Evolutionary conservation across 2,113 vertebrate species (phyloP).

Genomic region (Cyprinodon variegatus): DNA sequence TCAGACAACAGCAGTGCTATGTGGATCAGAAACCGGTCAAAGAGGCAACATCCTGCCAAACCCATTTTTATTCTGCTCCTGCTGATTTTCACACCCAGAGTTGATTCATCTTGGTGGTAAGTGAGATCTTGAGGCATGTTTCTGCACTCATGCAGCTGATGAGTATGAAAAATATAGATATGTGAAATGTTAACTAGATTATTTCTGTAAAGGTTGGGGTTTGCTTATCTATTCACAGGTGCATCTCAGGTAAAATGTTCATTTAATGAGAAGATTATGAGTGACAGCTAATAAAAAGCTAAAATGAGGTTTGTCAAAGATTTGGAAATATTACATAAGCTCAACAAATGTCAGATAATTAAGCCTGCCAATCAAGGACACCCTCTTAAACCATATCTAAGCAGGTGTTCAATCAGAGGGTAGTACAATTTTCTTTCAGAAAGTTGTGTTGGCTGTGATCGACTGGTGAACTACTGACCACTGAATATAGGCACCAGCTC

Average conservation of each 20-base stretch:
- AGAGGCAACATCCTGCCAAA: slow-evolving; percentile 62
- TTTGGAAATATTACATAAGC: background rate
- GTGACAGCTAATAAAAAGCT: background rate
- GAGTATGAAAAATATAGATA: no score
- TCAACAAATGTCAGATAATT: background rate
- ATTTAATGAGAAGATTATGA: background rate
- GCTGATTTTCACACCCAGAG: slow-evolving; percentile 88
- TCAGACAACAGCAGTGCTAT: slow-evolving; percentile 64
- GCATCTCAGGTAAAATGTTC: no score
- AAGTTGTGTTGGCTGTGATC: background rate
- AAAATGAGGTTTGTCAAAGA: background rate
- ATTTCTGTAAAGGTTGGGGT: background rate
- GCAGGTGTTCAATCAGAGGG: no score
- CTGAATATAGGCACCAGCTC: no score
- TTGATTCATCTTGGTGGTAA: slow-evolving; percentile 96
- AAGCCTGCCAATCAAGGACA: background rate
- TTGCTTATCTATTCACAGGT: no score
- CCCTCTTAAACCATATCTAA: no score
- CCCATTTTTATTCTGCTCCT: slow-evolving; percentile 82
- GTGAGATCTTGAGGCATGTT: slow-evolving; percentile 26
- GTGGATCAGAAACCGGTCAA: slow-evolving; percentile 71
- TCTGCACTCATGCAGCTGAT: background rate
- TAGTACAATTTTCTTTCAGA: background rate
- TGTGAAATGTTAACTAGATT: background rate
- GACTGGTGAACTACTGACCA: no score